These are phyloP conservation scores for Tiliqua scincoides DNA, from an alignment of 2,113 vertebrate species.

Conservation along the genomic window DNA sequence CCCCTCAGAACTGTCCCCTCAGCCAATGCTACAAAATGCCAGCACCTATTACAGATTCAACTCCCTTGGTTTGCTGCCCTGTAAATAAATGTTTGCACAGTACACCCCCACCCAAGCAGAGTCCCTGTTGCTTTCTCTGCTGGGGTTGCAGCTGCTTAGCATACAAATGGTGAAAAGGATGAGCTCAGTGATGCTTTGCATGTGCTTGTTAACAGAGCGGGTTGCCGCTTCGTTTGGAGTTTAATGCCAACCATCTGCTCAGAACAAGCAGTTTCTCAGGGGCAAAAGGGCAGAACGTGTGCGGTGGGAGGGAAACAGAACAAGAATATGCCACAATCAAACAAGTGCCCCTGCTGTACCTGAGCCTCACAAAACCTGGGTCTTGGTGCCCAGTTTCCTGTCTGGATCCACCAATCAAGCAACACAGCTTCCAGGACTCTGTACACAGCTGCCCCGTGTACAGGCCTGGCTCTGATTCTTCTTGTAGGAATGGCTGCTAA, in stretches of 20 bases:
- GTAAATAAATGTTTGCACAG: slow-evolving; percentile 1
- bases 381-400: background rate
- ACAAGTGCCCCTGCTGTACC: background rate
- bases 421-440: no score
- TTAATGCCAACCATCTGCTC: slow-evolving; percentile 64
- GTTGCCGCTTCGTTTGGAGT: slow-evolving; percentile 50
- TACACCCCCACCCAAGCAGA: slow-evolving; percentile 7
- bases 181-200: slow-evolving; percentile 63
- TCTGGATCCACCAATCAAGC: no score
- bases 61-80: background rate
- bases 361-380: background rate
- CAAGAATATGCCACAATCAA: background rate
- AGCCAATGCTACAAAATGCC: background rate
- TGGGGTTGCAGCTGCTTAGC: background rate
- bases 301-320: background rate
- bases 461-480: background rate
- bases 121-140: slow-evolving; percentile 5
- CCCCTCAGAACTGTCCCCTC: slow-evolving; percentile 17
- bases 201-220: slow-evolving; percentile 58
- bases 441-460: no score
- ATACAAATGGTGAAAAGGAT: slow-evolving; percentile 24
- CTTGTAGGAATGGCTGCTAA: background rate
- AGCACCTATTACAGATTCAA: background rate
- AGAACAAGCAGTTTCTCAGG: slow-evolving; percentile 30
- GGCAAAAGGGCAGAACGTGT: background rate